Percentiles rank a stretch among this genome's conserved stretches.
phyloP scores from a whole-genome alignment of 2,888 invertebrate species.

The Leptopilina syphax region DNA sequence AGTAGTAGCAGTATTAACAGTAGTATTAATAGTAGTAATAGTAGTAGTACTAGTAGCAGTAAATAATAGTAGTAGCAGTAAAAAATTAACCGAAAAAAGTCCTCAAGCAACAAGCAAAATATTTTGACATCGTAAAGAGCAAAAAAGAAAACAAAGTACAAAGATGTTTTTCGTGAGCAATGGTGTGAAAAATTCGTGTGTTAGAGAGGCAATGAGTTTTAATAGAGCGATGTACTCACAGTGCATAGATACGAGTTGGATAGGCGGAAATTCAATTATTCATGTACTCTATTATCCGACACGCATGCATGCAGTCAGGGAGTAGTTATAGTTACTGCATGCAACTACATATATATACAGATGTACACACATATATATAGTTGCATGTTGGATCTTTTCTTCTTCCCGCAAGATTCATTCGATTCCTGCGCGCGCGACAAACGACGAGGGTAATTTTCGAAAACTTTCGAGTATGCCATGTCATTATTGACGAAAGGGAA shows the following conservation, averaged over 20 bases:
- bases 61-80: no score
- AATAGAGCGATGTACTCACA: conserved; percentile 30
- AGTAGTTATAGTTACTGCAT: conserved; percentile 8
- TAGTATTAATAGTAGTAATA: no score
- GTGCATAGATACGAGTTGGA: conserved; percentile 7
- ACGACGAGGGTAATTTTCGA: conserved; percentile 19
- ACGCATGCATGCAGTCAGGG: conserved; percentile 22
- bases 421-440: not conserved
- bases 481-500: conserved; percentile 16
- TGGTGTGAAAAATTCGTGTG: conserved; percentile 23
- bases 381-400: conserved; percentile 23
- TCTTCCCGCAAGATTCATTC: conserved; percentile 27
- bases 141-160: not conserved
- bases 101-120: no score
- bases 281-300: conserved; percentile 30
- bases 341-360: not conserved
- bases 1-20: no score
- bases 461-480: not conserved
- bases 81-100: no score
- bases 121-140: not conserved
- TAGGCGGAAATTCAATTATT: conserved; percentile 36
- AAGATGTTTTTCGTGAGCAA: not conserved
- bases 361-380: not conserved
- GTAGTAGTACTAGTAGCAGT: no score
- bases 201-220: conserved; percentile 17